These are phyloP conservation scores for Sciaenops ocellatus DNA, from an alignment of 2,797 vertebrate genomes.

Conservation along the genomic window DNA sequence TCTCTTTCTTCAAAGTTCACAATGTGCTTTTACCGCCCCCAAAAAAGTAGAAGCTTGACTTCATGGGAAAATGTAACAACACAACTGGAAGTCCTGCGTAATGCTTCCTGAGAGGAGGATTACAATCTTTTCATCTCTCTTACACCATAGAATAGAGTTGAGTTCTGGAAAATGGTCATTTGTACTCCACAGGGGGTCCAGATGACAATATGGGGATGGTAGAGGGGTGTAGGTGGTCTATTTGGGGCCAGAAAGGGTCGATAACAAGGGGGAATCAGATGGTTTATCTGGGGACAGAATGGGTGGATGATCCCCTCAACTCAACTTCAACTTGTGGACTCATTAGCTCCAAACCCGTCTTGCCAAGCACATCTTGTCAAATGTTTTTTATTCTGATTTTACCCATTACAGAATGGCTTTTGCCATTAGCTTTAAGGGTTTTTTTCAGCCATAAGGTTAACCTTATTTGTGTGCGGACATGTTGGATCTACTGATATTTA, in stretches of 20 bases:
- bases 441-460: constrained; percentile 18
- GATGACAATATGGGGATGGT: constrained; percentile 58
- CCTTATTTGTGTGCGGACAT: not conserved
- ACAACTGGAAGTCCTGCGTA: constrained; percentile 47
- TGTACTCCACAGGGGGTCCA: constrained; percentile 67
- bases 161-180: constrained; percentile 69
- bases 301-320: not conserved
- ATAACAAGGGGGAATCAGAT: constrained; percentile 53
- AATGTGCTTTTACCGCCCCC: constrained; percentile 28
- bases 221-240: constrained; percentile 57
- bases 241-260: constrained; percentile 43
- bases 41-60: constrained; percentile 43
- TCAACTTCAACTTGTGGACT: not conserved
- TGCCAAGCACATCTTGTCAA: not conserved
- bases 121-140: constrained; percentile 48
- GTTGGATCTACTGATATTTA: not conserved
- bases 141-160: constrained; percentile 63
- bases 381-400: constrained; percentile 3
- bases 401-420: not conserved
- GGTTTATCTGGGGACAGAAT: too few relatives aligned
- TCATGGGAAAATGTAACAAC: constrained; percentile 71
- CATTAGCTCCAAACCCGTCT: not conserved
- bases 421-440: constrained; percentile 6
- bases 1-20: constrained; percentile 45
- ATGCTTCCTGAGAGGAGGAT: constrained; percentile 51